Conservation (phyloP, 2,797 vertebrate species). For the Poecilia picta region DNA sequence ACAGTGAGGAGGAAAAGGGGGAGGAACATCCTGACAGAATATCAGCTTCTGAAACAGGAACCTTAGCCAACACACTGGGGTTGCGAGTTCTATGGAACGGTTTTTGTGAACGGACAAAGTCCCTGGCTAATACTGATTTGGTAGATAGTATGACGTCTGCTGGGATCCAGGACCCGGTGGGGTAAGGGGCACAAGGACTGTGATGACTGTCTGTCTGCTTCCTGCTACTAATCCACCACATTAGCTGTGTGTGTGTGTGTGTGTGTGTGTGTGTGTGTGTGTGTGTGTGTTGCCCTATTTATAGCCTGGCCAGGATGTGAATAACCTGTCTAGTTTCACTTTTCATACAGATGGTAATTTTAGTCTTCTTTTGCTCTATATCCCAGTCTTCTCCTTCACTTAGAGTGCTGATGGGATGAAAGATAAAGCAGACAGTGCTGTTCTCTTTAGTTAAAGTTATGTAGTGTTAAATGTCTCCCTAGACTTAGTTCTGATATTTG, state of each 20-base stretch:
- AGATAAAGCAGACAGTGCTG: slow-evolving; percentile 37
- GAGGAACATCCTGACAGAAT: slow-evolving; percentile 76
- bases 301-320: slow-evolving; percentile 82
- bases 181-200: slow-evolving; percentile 66
- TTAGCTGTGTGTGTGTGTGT: slow-evolving; percentile 76
- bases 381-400: slow-evolving; percentile 53
- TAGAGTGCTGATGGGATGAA: slow-evolving; percentile 52
- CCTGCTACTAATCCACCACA: slow-evolving; percentile 83
- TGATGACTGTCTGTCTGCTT: slow-evolving; percentile 82
- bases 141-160: slow-evolving; percentile 81
- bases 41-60: slow-evolving; percentile 75
- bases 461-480: slow-evolving; percentile 27
- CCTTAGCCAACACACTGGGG: slow-evolving; percentile 41
- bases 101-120: slow-evolving; percentile 76
- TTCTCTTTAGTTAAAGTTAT: slow-evolving; percentile 24
- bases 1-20: slow-evolving; percentile 54
- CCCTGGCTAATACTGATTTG: slow-evolving; percentile 76
- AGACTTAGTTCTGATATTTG: slow-evolving; percentile 5
- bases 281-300: slow-evolving; percentile 77
- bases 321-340: slow-evolving; percentile 82
- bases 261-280: slow-evolving; percentile 61
- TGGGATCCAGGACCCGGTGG: slow-evolving; percentile 67
- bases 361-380: slow-evolving; percentile 71
- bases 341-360: slow-evolving; percentile 83
- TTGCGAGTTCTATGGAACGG: slow-evolving; percentile 53